Conservation (phyloP, 1,140 invertebrate genomes). For the Andrena cerasifolii region DNA sequence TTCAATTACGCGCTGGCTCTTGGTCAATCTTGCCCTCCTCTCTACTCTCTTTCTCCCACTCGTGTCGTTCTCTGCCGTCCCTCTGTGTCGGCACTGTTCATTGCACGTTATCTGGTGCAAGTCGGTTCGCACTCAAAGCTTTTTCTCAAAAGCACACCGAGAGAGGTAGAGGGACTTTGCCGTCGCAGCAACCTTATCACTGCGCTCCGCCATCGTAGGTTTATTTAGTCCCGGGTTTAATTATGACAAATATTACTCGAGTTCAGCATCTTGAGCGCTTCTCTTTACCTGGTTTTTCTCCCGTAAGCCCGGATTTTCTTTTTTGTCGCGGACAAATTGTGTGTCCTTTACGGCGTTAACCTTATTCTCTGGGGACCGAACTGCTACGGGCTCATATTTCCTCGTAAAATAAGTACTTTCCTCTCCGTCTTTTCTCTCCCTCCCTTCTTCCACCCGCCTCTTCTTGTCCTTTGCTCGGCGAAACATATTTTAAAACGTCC, state of each 20-base stretch:
- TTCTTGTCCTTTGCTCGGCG: slow-evolving; percentile 20
- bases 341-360: slow-evolving; percentile 65
- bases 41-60: not conserved
- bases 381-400: slow-evolving; percentile 50
- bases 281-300: not conserved
- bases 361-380: slow-evolving; percentile 61
- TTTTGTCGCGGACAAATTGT: slow-evolving; percentile 61
- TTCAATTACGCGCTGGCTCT: slow-evolving; percentile 17
- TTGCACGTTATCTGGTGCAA: not conserved
- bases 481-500: slow-evolving; percentile 44
- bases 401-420: slow-evolving; percentile 36
- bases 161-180: not conserved
- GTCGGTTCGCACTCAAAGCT: not conserved
- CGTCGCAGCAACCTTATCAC: not conserved
- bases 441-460: not conserved
- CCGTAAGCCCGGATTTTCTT: slow-evolving; percentile 28
- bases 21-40: not conserved
- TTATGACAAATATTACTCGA: slow-evolving; percentile 46
- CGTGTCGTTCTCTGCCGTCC: not conserved
- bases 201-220: not conserved
- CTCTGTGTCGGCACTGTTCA: not conserved
- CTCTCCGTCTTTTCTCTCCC: slow-evolving; percentile 45
- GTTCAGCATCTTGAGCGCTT: slow-evolving; percentile 20
- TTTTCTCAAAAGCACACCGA: slow-evolving; percentile 18
- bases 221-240: slow-evolving; percentile 39